Base-by-base conservation (phyloP, 2,113 vertebrate species). In the Nicator chloris region DNA sequence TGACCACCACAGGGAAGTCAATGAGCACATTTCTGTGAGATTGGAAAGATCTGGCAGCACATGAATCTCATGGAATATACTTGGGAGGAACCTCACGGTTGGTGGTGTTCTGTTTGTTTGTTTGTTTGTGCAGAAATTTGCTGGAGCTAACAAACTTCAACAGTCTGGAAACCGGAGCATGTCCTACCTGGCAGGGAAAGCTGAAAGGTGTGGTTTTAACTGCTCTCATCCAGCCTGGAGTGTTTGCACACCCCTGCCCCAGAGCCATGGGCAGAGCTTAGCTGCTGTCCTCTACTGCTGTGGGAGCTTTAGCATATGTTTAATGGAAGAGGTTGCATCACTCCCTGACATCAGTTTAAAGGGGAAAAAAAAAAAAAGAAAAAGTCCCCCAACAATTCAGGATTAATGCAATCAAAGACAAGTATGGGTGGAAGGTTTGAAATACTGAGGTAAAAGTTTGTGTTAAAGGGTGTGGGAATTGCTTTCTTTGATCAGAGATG, bases 131-230 rank as follows among this genome's bases (percentile, higher is more conserved):
- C 96, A 99, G 99, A 99, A 98, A 97, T 96, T 81, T 68, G 57
- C 96, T 33, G 98, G 97, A 78, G 96, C 97, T 81, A 98, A 98
- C 95, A 99, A 98, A 95, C 85, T 94, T 17, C 98, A 98, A 33
- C 91, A 94, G 14, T 80, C 94, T 82, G 99, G 98, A 92, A 99
- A 97, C 95, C 97, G 97, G 93, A 99, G 99, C 96, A 99, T 99
- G 98, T 99, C 99, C 19, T 99, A 99, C 92, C 68, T 98, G 65
- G 75, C 94, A 0, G 98, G 98, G 47, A 99, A 98, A 88, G 98
- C 98, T 26, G 98, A 99, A 4, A 98, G 99, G 99, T 99, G 97
- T 19, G 96, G 92, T 51, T 54, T 26, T 16, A 64, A 3, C 3
- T 57, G 23, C 47, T 61, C 9, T 79, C 70, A 31, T 22, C 21